Conservation (phyloP, 2,888 invertebrate genomes). For the Drosophila falleni region DNA sequence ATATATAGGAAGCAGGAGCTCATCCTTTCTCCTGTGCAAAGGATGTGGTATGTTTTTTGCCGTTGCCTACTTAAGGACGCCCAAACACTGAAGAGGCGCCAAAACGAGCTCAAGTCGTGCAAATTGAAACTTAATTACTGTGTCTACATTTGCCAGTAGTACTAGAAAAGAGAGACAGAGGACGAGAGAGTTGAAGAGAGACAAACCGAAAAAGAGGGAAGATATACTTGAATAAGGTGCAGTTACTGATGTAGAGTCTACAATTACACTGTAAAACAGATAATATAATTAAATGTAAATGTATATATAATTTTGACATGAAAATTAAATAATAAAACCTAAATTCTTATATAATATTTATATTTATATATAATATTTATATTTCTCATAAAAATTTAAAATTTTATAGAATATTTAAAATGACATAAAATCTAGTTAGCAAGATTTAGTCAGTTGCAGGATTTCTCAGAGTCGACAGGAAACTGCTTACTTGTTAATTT, state of each 20-base stretch:
- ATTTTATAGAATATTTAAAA: neutral
- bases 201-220: neutral
- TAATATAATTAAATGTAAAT: too few relatives aligned
- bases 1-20: neutral
- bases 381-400: neutral
- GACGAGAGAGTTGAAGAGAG: neutral
- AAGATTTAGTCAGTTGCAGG: neutral
- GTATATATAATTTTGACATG: too few relatives aligned
- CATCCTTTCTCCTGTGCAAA: neutral
- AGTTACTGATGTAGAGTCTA: neutral
- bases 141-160: conserved; percentile 23
- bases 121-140: conserved; percentile 67
- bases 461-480: conserved; percentile 6
- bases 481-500: conserved; percentile 5
- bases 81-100: neutral
- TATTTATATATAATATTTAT: neutral
- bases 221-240: neutral
- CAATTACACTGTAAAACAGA: neutral
- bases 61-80: conserved; percentile 20
- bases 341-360: neutral
- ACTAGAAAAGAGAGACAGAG: neutral
- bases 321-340: neutral
- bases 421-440: neutral
- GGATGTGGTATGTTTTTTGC: conserved; percentile 12
- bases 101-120: conserved; percentile 15